These are phyloP conservation scores for Electrona antarctica DNA, from an alignment of 2,113 vertebrate genomes.

Conservation along the genomic window DNA sequence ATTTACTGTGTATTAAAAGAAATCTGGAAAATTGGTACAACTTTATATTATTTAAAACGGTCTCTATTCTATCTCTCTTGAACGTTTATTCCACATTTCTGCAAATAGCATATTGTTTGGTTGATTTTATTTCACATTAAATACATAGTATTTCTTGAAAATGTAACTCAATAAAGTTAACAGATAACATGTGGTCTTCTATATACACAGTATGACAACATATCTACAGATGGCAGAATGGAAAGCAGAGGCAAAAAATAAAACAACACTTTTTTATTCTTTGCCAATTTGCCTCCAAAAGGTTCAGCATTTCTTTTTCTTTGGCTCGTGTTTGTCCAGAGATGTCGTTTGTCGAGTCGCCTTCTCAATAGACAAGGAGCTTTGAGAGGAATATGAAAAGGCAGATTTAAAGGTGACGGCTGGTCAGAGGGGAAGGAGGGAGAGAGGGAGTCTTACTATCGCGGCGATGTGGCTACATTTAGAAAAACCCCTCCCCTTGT, in stretches of 20 bases:
- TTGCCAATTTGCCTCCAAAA: slow-evolving; percentile 91
- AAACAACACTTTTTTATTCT: slow-evolving; percentile 77
- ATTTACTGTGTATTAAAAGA: too few species aligned
- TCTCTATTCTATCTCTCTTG: too few species aligned
- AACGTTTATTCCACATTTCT: too few species aligned
- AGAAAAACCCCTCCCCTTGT: slow-evolving; percentile 59
- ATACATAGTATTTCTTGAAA: too few species aligned
- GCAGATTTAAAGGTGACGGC: slow-evolving; percentile 99
- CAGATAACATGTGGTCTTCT: too few species aligned
- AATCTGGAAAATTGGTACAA: too few species aligned
- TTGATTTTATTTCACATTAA: too few species aligned
- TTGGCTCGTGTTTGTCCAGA: slow-evolving; percentile 91
- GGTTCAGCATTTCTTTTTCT: slow-evolving; percentile 84
- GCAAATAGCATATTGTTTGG: too few species aligned
- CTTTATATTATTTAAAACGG: too few species aligned
- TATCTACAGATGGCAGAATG: slow-evolving; percentile 36
- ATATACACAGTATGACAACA: background rate
- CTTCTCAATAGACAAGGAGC: slow-evolving; percentile 96
- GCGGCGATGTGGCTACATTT: slow-evolving; percentile 66
- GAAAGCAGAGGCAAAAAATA: slow-evolving; percentile 82
- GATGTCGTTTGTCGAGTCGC: slow-evolving; percentile 94
- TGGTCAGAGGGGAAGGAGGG: slow-evolving; percentile 77
- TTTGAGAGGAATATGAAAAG: slow-evolving; percentile 99
- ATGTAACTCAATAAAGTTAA: too few species aligned
- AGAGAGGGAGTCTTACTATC: slow-evolving; percentile 77